Percentiles rank a stretch among this genome's conserved stretches.
phyloP scores from a whole-genome alignment of 2,888 invertebrate genomes.

The Hypomecis atomaria region DNA sequence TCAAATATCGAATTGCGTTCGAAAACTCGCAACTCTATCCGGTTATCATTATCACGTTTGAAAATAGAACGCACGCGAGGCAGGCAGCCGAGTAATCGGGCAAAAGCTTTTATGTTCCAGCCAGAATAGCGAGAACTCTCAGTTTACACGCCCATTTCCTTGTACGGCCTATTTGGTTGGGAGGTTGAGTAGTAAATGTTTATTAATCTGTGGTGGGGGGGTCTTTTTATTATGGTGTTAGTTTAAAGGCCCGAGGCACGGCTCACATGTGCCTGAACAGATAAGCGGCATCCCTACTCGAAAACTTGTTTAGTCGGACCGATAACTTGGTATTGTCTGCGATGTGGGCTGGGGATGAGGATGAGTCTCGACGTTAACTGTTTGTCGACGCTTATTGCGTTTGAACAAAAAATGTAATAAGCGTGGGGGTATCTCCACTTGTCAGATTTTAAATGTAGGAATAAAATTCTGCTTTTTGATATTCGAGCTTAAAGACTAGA shows the following conservation, averaged over 20 bases:
- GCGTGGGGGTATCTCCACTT: neutral
- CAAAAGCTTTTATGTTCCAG: constrained; percentile 75
- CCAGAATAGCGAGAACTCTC: constrained; percentile 64
- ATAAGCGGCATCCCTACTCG: constrained; percentile 82
- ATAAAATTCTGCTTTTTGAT: neutral
- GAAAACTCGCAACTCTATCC: constrained; percentile 57
- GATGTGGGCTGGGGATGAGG: constrained; percentile 56
- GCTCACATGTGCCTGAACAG: constrained; percentile 77
- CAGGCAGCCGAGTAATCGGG: constrained; percentile 80
- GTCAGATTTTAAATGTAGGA: neutral
- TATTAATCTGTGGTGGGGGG: constrained; percentile 51
- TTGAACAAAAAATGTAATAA: constrained; percentile 29
- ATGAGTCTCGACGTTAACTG: constrained; percentile 48
- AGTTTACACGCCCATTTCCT: constrained; percentile 71
- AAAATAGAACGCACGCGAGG: constrained; percentile 83
- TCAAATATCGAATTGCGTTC: constrained; percentile 37
- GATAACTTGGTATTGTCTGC: constrained; percentile 79
- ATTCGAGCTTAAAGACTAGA: too few relatives aligned
- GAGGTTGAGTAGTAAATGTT: constrained; percentile 1
- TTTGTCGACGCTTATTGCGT: constrained; percentile 51
- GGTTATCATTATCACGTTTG: constrained; percentile 83
- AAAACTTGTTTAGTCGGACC: constrained; percentile 78
- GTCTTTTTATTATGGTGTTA: constrained; percentile 67
- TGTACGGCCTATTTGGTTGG: constrained; percentile 71
- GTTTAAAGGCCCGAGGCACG: constrained; percentile 78